Evolutionary conservation across 2,797 vertebrate species (phyloP), one percentile per base, ranked within the genome.

Genomic region (Melanotaenia parkinsoni): DNA sequence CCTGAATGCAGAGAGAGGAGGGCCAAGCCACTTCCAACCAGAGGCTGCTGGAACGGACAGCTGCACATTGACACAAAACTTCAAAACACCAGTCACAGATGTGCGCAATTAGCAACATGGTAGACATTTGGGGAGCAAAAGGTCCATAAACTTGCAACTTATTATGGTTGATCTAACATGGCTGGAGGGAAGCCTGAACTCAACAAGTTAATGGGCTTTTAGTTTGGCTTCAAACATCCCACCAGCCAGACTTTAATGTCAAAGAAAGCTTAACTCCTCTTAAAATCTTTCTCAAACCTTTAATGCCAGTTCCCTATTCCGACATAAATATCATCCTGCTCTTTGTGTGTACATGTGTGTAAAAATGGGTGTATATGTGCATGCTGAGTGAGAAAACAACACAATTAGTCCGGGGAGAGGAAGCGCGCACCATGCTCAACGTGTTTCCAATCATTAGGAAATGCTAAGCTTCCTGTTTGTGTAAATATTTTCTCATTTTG

Each of bases 91-190:
- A 74, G 76, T 47, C 84, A 77, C 92, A 93, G 88, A 93, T 93
- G 93, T 80, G 70, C 69, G 77, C 90, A 91, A 93, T 94, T 94
- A 94, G 91, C 90, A 91, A 89, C 89, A 89, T 91, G 91, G 91
- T 88, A 91, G 89, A 92, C 89, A 90, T 93, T 93, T 91, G 82
- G 83, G 77, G 88, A 87, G 91, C 86, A 91, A 91, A 89, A 93
- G 89, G 91, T 91, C 90, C 86, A 89, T 87, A 92, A 91, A 92
- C 88, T 85, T 14, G 62, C 81, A 78, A 86, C 77, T 92, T 91
- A 90, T 93, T 91, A 91, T 78, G 77, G 74, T 79, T 81, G 86
- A 91, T 87, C 87, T 84, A 84, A 89, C 74, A 63, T 86, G 71
- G 86, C 90, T 86, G 78, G 77, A 90, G 85, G 87, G 80, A 30